phyloP scores from a whole-genome alignment of 1,140 invertebrate species.

The Dysdera silvatica region DNA sequence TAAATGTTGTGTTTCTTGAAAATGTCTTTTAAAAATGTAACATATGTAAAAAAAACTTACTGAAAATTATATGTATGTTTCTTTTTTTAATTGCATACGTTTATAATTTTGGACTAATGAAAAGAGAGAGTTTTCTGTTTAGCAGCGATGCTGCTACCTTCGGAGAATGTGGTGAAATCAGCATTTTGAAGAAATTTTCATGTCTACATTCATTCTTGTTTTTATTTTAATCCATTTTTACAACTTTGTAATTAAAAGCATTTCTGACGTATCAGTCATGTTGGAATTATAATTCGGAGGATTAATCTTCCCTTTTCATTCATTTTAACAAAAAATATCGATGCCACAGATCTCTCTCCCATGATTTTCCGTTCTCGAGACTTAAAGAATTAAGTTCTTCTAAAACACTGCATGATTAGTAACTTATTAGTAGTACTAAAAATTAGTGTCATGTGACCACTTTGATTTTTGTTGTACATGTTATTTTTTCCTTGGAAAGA shows the following conservation, averaged over 20 bases:
- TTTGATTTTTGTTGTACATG: too few relatives aligned
- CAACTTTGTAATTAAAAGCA: neutral
- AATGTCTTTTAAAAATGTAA: conserved; percentile 4
- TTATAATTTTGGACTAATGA: neutral
- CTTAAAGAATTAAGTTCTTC: too few relatives aligned
- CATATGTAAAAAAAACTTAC: conserved; percentile 1
- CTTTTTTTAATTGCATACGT: conserved; percentile 2
- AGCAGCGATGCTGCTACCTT: neutral
- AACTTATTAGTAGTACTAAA: too few relatives aligned
- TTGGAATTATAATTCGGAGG: neutral
- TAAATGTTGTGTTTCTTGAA: conserved; percentile 10
- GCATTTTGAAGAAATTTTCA: neutral
- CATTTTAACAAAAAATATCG: neutral
- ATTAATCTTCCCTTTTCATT: neutral
- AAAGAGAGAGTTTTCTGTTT: neutral
- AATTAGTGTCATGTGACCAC: too few relatives aligned
- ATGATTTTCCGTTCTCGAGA: too few relatives aligned
- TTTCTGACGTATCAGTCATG: neutral
- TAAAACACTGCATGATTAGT: too few relatives aligned
- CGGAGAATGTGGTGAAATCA: neutral
- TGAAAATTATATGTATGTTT: neutral
- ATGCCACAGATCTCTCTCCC: neutral
- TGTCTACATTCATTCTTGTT: neutral
- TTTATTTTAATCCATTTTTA: neutral
- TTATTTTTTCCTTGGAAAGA: too few relatives aligned